Conservation (phyloP, 2,797 vertebrate genomes). For the Phoeniculus purpureus region DNA sequence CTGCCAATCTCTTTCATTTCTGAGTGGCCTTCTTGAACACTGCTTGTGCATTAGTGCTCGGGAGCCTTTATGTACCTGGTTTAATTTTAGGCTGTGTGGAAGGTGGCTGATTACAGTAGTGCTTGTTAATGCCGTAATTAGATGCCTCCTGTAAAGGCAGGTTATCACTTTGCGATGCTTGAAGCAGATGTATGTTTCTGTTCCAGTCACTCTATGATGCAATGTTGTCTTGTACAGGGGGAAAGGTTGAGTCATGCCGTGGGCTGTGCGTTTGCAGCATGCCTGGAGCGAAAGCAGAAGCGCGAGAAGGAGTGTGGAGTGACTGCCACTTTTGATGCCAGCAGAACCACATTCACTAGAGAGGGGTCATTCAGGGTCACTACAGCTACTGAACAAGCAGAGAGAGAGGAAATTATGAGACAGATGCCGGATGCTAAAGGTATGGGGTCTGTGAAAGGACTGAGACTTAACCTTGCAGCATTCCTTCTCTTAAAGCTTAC, state of each 20-base stretch:
- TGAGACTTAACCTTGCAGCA: not conserved
- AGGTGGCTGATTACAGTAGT: not conserved
- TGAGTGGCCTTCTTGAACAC: not conserved
- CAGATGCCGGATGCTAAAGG: conserved; percentile 93
- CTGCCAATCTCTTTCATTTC: not conserved
- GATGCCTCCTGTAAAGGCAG: not conserved
- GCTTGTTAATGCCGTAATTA: conserved; percentile 2
- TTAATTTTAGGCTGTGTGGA: not conserved
- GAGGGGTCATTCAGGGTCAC: conserved; percentile 98
- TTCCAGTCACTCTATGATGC: conserved; percentile 17
- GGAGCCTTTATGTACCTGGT: not conserved
- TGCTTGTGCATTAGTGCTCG: not conserved
- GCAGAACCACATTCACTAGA: conserved; percentile 96
- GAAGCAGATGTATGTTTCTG: not conserved
- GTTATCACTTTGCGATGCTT: not conserved
- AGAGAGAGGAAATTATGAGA: conserved; percentile 95
- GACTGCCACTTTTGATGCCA: conserved; percentile 97
- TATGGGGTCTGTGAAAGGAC: not conserved
- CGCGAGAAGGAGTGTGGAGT: conserved; percentile 98
- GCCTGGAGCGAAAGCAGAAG: conserved; percentile 97
- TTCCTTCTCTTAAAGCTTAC: not conserved
- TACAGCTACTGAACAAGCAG: conserved; percentile 96
- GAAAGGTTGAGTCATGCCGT: conserved; percentile 97
- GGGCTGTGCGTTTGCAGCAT: conserved; percentile 97
- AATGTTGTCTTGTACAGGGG: conserved; percentile 81